Percentiles rank a stretch among this genome's conserved stretches.
Evolutionary conservation across 2,113 vertebrate species (phyloP).

Genomic region (Psephotus haematonotus): DNA sequence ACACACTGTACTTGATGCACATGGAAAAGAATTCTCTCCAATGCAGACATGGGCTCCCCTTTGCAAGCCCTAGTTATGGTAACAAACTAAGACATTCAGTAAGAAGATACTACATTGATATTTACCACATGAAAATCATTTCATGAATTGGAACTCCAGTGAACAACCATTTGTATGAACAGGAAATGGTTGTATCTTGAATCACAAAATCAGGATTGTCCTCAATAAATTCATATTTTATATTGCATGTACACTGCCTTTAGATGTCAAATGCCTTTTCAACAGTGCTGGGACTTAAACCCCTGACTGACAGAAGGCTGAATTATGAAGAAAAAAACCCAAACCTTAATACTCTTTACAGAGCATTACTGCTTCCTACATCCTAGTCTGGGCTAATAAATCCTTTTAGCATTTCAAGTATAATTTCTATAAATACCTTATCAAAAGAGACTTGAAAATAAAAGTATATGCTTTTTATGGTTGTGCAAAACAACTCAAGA

Average conservation of each 20-base stretch:
- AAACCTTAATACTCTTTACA: background rate
- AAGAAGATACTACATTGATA: background rate
- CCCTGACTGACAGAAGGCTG: background rate
- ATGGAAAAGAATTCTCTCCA: background rate
- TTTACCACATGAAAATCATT: background rate
- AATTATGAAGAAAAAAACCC: background rate
- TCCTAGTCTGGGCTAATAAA: background rate
- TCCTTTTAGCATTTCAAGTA: background rate
- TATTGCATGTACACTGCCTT: background rate
- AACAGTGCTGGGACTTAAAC: background rate
- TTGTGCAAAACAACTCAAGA: background rate
- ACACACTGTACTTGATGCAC: background rate
- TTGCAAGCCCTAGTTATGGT: background rate
- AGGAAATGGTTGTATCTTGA: background rate
- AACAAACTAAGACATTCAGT: background rate
- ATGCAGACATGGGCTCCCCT: background rate
- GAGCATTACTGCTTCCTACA: constrained; percentile 21
- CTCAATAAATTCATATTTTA: background rate
- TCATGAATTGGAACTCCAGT: background rate
- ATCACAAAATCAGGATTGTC: background rate
- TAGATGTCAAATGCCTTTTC: background rate
- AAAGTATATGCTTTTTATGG: background rate
- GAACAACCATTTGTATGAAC: background rate
- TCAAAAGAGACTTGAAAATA: background rate
- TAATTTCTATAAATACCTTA: background rate